Evolutionary conservation across 2,888 invertebrate species (phyloP), one percentile per base, ranked within the genome.

Genomic region (Gari tellinella): DNA sequence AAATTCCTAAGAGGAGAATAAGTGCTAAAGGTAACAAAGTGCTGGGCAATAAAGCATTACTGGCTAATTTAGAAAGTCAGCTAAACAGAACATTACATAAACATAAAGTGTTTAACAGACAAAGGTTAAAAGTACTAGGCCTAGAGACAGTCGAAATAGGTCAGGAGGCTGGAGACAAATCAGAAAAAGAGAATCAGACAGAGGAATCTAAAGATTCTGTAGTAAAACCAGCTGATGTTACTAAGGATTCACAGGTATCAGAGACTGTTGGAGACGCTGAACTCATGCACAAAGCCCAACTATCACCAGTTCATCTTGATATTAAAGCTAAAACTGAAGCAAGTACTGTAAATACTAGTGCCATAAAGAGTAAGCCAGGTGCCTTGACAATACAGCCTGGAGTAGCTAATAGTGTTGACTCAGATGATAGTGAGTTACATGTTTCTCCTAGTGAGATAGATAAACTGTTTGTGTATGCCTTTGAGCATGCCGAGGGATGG

Each of bases 11-110:
- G 38, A 55, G 63, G 38, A 48, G 70, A 49, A 55, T 68, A 5
- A 74, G 74, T 66, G 66, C 74, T 40, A 72, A 64, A 55, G 74
- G 79, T 57, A 77, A 75, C 49, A 84, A 83, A 56, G 67, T 88
- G 17, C 80, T 88, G 46, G 79, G 83, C 26, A 86, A 87, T 68
- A 87, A 87, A 65, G 81, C 80, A 12, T 64, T 88, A 43, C 52
- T 87, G 14, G 85, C 80, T 49, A 77, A 72, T 55, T 74, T 88
- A 17, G 88, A 88, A 65, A 83, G 76, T 51, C 88, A 88, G 67
- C 66, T 88, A 38, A 82, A 82, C 52, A 73, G 72, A 63, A 83
- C 84, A 19, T 60, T 82, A 23, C 74, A 81, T 57, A 79, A 65
- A 65, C 73, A 75, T 52, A 77, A 63, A 72, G 72, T 79, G 31